Evolutionary conservation across 1,140 invertebrate species (phyloP), one percentile per base, ranked within the genome.

Genomic region (Papilio polyxenes): DNA sequence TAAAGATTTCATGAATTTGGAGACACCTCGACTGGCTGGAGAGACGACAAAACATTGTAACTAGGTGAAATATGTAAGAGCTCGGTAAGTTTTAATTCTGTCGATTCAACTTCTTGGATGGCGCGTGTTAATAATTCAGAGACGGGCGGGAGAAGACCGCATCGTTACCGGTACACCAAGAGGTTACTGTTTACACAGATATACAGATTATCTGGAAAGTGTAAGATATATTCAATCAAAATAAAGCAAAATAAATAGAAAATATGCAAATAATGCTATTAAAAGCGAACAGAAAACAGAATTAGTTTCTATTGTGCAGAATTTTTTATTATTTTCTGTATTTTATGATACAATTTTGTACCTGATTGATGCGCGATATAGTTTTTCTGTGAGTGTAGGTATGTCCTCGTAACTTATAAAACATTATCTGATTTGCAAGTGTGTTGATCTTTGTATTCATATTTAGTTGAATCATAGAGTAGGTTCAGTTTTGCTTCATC

Each of bases 81-180:
- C 86, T 89, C 82, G 88, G 87, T 90, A 92, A 93, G 88, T 92
- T 93, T 92, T 92, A 92, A 92, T 92, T 93, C 88, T 90, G 90
- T 89, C 88, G 89, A 92, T 91, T 92, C 91, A 93, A 93, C 88
- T 93, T 92, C 87, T 90, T 88, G 89, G 89, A 93, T 92, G 90
- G 89, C 89, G 85, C 82, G 87, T 89, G 89, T 92, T 91, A 93
- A 93, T 93, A 92, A 92, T 93, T 92, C 91, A 92, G 83, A 65
- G 86, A 84, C 65, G 37, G 53, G 84, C 83, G 83, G 82, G 83
- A 86, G 87, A 82, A 85, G 83, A 88, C 89, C 90, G 89, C 89
- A 87, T 88, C 87, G 88, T 91, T 89, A 89, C 87, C 82, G 84
- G 85, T 87, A 87, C 85, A 85, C 85, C 82, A 81, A 82, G 82